These are phyloP conservation scores for Notoglanidium macrostoma DNA, from an alignment of 2,797 vertebrate genomes.

Conservation along the genomic window DNA sequence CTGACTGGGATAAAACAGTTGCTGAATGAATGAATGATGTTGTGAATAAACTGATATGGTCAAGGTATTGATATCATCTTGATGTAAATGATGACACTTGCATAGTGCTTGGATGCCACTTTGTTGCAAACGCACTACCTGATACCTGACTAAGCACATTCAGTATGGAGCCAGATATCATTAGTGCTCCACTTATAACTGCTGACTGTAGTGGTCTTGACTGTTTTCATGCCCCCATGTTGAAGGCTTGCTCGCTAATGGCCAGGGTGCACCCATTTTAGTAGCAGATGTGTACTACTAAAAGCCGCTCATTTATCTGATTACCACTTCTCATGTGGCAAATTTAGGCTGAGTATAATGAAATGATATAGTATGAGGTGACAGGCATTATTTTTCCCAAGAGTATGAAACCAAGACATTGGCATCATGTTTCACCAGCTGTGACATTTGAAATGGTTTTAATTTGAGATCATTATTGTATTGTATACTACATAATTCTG, in stretches of 20 bases:
- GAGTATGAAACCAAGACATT: background rate
- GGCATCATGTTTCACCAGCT: background rate
- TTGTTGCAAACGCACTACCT: background rate
- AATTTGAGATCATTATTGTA: background rate
- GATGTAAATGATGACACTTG: background rate
- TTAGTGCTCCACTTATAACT: background rate
- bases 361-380: background rate
- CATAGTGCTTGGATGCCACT: background rate
- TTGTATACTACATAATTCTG: background rate
- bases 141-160: background rate
- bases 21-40: constrained; percentile 1
- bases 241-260: background rate
- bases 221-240: background rate
- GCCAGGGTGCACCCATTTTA: background rate
- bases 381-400: background rate
- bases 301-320: constrained; percentile 1
- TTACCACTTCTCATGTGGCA: background rate
- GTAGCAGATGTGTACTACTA: background rate
- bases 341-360: background rate
- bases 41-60: background rate
- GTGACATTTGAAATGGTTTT: background rate
- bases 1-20: background rate
- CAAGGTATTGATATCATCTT: background rate
- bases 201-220: background rate
- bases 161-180: background rate